Conservation (phyloP, 2,797 vertebrate species). For the Urosaurus nigricauda region DNA sequence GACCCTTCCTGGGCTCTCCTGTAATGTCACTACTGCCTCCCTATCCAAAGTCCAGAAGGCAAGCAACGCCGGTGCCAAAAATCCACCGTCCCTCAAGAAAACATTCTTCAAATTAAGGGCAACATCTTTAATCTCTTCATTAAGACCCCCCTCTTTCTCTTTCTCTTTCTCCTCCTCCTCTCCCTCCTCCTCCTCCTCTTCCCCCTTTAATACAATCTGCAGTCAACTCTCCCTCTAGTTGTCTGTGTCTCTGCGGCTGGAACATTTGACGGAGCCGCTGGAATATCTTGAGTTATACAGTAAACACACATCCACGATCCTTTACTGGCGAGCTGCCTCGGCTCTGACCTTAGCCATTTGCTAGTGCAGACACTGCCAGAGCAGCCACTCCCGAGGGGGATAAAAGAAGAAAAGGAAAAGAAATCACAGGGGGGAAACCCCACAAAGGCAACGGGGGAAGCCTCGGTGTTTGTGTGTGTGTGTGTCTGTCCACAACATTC, state of each 20-base stretch:
- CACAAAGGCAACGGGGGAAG: not conserved
- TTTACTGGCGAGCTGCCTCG: constrained; percentile 61
- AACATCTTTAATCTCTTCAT: constrained; percentile 58
- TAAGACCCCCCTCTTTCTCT: constrained; percentile 57
- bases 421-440: not conserved
- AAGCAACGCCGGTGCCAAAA: constrained; percentile 27
- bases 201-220: constrained; percentile 59
- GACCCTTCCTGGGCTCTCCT: constrained; percentile 58
- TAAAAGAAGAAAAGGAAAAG: too few species aligned
- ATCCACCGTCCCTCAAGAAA: constrained; percentile 34
- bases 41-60: constrained; percentile 51
- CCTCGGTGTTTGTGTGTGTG: too few species aligned
- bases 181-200: constrained; percentile 58
- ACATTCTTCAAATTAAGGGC: constrained; percentile 42
- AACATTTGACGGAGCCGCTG: constrained; percentile 47
- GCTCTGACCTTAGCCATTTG: constrained; percentile 57
- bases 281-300: constrained; percentile 57
- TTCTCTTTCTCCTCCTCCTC: constrained; percentile 57
- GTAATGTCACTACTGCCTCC: constrained; percentile 59
- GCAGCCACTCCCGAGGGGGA: constrained; percentile 25
- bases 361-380: constrained; percentile 34
- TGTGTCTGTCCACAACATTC: constrained; percentile 10
- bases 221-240: constrained; percentile 51
- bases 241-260: constrained; percentile 49
- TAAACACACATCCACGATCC: constrained; percentile 44